Percentiles rank a stretch among this genome's conserved stretches.
These are phyloP conservation scores for Campodea augens DNA, from an alignment of 1,140 invertebrate species.

Conservation along the genomic window DNA sequence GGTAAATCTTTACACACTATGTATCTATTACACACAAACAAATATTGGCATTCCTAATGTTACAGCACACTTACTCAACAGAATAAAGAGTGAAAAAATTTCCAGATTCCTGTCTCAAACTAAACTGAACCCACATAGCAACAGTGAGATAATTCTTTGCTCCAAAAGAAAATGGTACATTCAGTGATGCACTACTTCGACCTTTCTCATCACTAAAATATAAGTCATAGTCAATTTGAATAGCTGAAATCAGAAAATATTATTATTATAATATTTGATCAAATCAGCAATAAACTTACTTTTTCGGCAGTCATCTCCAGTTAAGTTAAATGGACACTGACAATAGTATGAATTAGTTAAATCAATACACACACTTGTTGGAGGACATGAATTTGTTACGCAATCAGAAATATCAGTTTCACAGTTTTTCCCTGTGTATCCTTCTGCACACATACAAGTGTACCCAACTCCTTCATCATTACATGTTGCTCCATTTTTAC, in stretches of 20 bases:
- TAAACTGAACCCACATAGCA: constrained; percentile 91
- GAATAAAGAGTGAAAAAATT: constrained; percentile 85
- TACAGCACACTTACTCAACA: constrained; percentile 42
- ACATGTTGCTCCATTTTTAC: constrained; percentile 83
- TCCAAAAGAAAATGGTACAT: constrained; percentile 69
- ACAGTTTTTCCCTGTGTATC: constrained; percentile 72
- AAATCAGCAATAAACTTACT: constrained; percentile 32
- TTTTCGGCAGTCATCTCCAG: constrained; percentile 89
- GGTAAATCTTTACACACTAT: too few species aligned
- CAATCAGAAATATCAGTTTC: constrained; percentile 85
- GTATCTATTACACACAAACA: too few species aligned
- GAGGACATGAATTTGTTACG: constrained; percentile 81
- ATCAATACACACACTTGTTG: constrained; percentile 84
- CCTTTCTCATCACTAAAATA: constrained; percentile 72
- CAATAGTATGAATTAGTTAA: constrained; percentile 82
- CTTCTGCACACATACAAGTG: constrained; percentile 64
- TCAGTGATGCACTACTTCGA: constrained; percentile 68
- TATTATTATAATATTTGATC: background rate
- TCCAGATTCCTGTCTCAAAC: constrained; percentile 67
- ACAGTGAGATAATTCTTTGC: constrained; percentile 60
- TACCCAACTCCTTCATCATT: constrained; percentile 65
- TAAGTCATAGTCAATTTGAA: constrained; percentile 88
- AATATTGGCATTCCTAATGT: too few species aligned
- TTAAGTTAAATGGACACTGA: constrained; percentile 88
- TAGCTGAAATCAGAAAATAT: constrained; percentile 35